Percentiles rank a stretch among this genome's conserved stretches.
Conservation (phyloP, 2,113 vertebrate genomes). For the Bucco capensis region DNA sequence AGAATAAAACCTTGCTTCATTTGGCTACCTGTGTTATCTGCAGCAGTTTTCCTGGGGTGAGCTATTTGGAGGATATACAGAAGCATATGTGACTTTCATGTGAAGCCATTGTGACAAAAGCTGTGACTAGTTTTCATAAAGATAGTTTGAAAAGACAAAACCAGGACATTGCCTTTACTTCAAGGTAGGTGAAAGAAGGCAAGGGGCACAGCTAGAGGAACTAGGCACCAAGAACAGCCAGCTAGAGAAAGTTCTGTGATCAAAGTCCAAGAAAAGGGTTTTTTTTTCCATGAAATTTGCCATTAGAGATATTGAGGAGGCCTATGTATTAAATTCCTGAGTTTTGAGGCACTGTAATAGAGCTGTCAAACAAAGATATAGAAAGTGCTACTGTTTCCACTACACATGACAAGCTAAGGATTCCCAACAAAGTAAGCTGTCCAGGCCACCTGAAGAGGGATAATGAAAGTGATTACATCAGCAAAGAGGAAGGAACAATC, state of each 20-base stretch:
- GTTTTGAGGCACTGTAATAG: slow-evolving; percentile 62
- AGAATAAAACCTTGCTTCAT: slow-evolving; percentile 48
- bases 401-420: slow-evolving; percentile 64
- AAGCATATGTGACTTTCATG: slow-evolving; percentile 46
- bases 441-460: slow-evolving; percentile 55
- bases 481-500: slow-evolving; percentile 67
- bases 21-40: slow-evolving; percentile 17
- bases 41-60: slow-evolving; percentile 31
- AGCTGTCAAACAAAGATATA: slow-evolving; percentile 61
- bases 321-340: slow-evolving; percentile 65
- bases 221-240: slow-evolving; percentile 39
- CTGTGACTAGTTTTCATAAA: slow-evolving; percentile 32
- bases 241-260: slow-evolving; percentile 54
- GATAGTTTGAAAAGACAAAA: slow-evolving; percentile 55
- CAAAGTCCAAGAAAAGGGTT: slow-evolving; percentile 45
- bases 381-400: slow-evolving; percentile 59
- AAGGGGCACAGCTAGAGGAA: slow-evolving; percentile 45
- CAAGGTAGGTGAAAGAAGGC: slow-evolving; percentile 47
- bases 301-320: slow-evolving; percentile 56
- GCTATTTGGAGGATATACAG: slow-evolving; percentile 39
- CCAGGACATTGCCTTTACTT: slow-evolving; percentile 31
- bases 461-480: slow-evolving; percentile 70
- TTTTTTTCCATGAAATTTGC: slow-evolving; percentile 38
- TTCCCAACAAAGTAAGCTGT: slow-evolving; percentile 60
- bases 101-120: slow-evolving; percentile 52